Base-by-base conservation (phyloP, 2,888 invertebrate species). In the Pseudanteris insignis region DNA sequence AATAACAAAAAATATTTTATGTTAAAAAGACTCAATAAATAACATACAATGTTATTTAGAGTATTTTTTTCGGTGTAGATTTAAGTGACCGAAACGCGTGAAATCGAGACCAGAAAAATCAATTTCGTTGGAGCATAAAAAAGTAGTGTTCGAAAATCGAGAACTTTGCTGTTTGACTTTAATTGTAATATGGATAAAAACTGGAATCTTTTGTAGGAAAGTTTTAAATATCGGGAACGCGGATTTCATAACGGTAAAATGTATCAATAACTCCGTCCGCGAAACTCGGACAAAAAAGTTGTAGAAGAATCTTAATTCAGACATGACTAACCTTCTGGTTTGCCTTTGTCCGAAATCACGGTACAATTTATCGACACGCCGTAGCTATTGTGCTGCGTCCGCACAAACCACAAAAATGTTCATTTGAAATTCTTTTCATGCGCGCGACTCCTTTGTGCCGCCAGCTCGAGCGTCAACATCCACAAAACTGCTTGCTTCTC, bases 281-380 rank as follows among this genome's bases (percentile, higher is more conserved):
- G 6, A 18, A 18, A 6, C 18, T 18, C 18, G 3, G 18, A 18
- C 6, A 18, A 18, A 18, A 18, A 18, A 18, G 26, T 26, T 2
- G 2, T n/a, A 26, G 9, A n/a, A 26, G n/a, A n/a, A 3, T 24
- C 6, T 13, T 14, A 14, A 11, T 24, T 38, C 38, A 14, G 14
- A 25, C n/a, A 13, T 25, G 25, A 38, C 28, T 40, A 28, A 38
- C 21, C 43, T 25, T n/a, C 29, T 15, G 41, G 4, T 14, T 14
- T 9, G 18, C 32, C 9, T 32, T 43, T 13, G 13, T 32, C 32
- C 18, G 29, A 41, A 14, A 11, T 11, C 9, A 12, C 21, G 29
- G 41, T 14, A 38, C 38, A 38, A 26, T 38, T 38, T 38, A 38
- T 38, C 38, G 38, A 38, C 24, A 26, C 26, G 14, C 26, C 26